phyloP scores from a whole-genome alignment of 2,888 invertebrate genomes.

The Pyrrhosoma nymphula region DNA sequence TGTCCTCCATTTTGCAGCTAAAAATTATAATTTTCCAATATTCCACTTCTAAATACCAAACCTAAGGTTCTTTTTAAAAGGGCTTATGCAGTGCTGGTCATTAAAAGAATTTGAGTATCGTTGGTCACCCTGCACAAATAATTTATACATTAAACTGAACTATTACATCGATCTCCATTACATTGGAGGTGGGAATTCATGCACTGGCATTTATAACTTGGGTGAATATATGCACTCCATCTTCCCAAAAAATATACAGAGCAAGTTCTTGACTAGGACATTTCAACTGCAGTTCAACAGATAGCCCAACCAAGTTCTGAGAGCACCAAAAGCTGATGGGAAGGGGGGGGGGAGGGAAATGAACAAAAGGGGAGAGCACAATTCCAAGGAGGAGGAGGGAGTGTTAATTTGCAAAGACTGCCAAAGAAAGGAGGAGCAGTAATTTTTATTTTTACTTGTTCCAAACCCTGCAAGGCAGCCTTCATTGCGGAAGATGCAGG shows the following conservation, averaged over 20 bases:
- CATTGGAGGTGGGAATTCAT: background rate
- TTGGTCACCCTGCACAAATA: conserved; percentile 8
- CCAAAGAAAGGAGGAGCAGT: conserved; percentile 51
- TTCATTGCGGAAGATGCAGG: conserved; percentile 58
- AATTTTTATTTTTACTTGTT: conserved; percentile 54
- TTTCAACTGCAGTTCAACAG: conserved; percentile 32
- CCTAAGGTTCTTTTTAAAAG: background rate
- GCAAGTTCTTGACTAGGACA: background rate
- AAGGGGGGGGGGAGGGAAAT: background rate
- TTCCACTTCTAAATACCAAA: background rate
- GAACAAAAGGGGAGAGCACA: conserved; percentile 3
- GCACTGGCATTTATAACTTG: background rate
- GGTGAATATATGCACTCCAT: background rate
- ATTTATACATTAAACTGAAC: background rate
- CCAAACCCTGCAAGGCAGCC: conserved; percentile 66
- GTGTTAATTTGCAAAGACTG: conserved; percentile 36
- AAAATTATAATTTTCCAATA: background rate
- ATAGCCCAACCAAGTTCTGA: conserved; percentile 28
- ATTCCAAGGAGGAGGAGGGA: conserved; percentile 35
- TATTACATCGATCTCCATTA: background rate
- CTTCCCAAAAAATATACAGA: background rate
- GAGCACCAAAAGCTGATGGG: conserved; percentile 49
- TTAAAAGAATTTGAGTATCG: background rate
- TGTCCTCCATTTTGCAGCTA: background rate
- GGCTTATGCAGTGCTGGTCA: too few species aligned